phyloP scores from a whole-genome alignment of 1,140 invertebrate species.

The Pentalonia nigronervosa region DNA sequence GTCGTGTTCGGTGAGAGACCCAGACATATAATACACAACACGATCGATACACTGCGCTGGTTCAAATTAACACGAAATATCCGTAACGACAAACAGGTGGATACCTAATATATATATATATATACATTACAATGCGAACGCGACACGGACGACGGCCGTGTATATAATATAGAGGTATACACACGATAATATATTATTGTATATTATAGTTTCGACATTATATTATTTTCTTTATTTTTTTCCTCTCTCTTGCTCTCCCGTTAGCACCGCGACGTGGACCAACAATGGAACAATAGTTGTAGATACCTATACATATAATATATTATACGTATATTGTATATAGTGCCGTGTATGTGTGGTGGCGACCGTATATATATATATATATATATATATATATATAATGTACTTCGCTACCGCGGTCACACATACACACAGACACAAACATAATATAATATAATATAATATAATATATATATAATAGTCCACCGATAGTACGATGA shows the following conservation, averaged over 20 bases:
- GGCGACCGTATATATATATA: background rate
- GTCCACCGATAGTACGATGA: background rate
- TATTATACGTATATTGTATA: background rate
- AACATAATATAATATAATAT: background rate
- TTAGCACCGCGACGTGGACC: background rate
- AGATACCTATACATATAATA: background rate
- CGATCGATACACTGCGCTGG: background rate
- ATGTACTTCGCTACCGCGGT: constrained; percentile 27
- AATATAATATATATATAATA: constrained; percentile 4
- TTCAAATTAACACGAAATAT: constrained; percentile 28
- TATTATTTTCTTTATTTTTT: constrained; percentile 6
- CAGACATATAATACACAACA: background rate
- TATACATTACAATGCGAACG: background rate
- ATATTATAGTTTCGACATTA: constrained; percentile 24
- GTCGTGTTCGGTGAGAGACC: constrained; percentile 21
- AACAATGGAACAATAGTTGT: constrained; percentile 53
- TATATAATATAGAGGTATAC: background rate
- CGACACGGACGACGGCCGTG: constrained; percentile 18
- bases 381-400: background rate
- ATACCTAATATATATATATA: constrained; percentile 9
- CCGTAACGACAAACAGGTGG: constrained; percentile 46
- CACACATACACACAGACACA: background rate
- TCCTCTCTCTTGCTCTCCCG: background rate
- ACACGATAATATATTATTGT: constrained; percentile 21
- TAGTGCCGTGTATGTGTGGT: background rate